phyloP scores from a whole-genome alignment of 2,113 vertebrate species.

The Thymallus thymallus region DNA sequence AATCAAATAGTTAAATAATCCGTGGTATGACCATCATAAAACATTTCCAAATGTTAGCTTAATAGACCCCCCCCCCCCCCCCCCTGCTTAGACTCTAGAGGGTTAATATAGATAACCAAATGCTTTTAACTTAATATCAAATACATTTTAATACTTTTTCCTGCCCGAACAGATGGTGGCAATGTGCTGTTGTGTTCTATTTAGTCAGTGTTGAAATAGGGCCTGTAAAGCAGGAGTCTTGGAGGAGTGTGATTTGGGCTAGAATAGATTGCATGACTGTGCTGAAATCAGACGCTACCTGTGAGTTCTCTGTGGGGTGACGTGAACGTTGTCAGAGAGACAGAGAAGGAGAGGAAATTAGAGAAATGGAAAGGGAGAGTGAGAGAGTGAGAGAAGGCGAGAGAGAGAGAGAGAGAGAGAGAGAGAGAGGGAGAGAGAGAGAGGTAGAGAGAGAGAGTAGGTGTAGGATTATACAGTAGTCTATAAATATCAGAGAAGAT shows the following conservation, averaged over 20 bases:
- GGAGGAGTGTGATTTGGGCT: conserved; percentile 1
- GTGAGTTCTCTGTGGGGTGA: conserved; percentile 31
- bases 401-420: conserved; percentile 20
- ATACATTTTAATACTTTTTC: no score
- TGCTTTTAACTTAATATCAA: no score
- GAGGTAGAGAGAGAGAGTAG: conserved; percentile 15
- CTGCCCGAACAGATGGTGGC: not conserved
- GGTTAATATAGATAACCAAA: no score
- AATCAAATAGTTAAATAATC: no score
- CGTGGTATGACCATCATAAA: no score
- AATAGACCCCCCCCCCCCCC: no score
- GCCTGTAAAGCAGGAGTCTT: not conserved
- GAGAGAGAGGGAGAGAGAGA: conserved; percentile 27
- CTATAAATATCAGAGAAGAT: conserved; percentile 54
- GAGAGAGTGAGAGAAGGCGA: not conserved
- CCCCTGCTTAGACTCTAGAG: no score
- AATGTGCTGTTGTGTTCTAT: not conserved
- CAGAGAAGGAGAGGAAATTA: conserved; percentile 7
- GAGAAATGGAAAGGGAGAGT: not conserved
- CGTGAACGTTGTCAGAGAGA: not conserved
- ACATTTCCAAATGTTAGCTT: no score
- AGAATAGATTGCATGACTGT: conserved; percentile 25
- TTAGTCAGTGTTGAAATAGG: not conserved
- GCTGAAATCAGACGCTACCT: conserved; percentile 45
- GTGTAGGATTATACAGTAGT: conserved; percentile 44